Evolutionary conservation across 2,113 vertebrate genomes (phyloP).

Genomic region (Phalacrocorax pelagicus): DNA sequence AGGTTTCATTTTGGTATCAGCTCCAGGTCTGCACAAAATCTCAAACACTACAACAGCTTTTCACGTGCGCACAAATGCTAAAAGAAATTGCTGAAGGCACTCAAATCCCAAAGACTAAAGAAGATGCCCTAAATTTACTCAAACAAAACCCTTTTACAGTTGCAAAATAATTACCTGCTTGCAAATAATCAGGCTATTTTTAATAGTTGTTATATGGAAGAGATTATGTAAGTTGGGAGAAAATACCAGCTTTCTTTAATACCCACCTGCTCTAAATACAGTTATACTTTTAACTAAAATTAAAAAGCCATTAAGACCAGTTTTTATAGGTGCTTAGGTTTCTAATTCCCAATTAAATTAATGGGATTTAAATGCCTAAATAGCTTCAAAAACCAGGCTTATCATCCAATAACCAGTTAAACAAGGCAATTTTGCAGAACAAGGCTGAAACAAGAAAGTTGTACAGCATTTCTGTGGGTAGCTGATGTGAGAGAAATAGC

Average conservation of each 20-base stretch:
- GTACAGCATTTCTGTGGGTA: background rate
- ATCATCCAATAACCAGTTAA: background rate
- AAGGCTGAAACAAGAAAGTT: background rate
- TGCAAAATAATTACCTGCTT: slow-evolving; percentile 36
- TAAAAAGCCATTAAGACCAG: slow-evolving; percentile 14
- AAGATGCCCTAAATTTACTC: slow-evolving; percentile 2
- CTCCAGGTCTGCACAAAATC: slow-evolving; percentile 22
- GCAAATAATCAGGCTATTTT: slow-evolving; percentile 13
- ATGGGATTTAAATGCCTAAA: slow-evolving; percentile 44
- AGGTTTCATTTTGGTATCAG: background rate
- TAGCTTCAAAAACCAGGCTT: slow-evolving; percentile 4
- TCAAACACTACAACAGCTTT: background rate
- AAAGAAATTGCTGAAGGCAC: slow-evolving; percentile 21
- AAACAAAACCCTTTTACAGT: background rate
- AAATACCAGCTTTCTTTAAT: slow-evolving; percentile 12
- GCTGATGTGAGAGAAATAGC: background rate
- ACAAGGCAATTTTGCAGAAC: background rate
- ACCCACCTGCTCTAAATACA: slow-evolving; percentile 32
- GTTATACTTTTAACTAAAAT: slow-evolving; percentile 23
- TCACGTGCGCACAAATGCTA: background rate
- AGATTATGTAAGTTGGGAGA: background rate
- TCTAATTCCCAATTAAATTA: slow-evolving; percentile 54
- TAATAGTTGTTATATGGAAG: background rate
- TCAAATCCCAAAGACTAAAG: background rate
- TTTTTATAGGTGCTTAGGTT: slow-evolving; percentile 19